phyloP scores from a whole-genome alignment of 1,140 invertebrate species.

The Microvelia longipes region DNA sequence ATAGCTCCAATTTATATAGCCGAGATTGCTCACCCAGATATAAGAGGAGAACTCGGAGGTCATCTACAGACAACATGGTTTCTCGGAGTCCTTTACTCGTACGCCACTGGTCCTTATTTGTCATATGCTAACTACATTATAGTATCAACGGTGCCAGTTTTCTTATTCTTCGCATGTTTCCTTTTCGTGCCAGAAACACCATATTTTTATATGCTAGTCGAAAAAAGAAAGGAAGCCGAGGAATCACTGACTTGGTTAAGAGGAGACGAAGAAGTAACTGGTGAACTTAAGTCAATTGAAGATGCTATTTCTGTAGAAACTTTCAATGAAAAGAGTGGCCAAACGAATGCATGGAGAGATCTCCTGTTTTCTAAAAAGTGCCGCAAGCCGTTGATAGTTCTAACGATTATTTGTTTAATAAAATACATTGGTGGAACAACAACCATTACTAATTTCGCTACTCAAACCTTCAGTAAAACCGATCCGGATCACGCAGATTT shows the following conservation, averaged over 20 bases:
- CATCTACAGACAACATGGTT: conserved; percentile 5
- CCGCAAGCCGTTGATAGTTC: neutral
- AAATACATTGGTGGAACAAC: neutral
- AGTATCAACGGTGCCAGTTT: conserved; percentile 10
- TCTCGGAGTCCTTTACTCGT: conserved; percentile 34
- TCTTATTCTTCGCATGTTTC: conserved; percentile 24
- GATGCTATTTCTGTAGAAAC: neutral
- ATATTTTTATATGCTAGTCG: conserved; percentile 44
- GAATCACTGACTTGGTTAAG: conserved; percentile 25
- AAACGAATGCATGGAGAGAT: neutral
- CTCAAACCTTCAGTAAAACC: neutral
- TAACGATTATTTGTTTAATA: neutral
- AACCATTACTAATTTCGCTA: neutral
- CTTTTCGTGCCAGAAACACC: conserved; percentile 56
- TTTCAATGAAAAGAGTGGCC: too few species aligned
- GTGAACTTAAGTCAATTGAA: neutral
- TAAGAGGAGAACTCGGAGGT: conserved; percentile 14
- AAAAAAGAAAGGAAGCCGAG: conserved; percentile 42
- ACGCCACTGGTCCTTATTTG: conserved; percentile 39
- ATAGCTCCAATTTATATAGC: conserved; percentile 45
- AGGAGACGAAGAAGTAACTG: neutral
- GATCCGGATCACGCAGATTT: neutral
- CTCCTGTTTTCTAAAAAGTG: neutral
- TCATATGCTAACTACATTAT: conserved; percentile 5
- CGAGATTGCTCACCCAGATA: conserved; percentile 32